These are phyloP conservation scores for Falco peregrinus DNA, from an alignment of 2,797 vertebrate species.

Conservation along the genomic window DNA sequence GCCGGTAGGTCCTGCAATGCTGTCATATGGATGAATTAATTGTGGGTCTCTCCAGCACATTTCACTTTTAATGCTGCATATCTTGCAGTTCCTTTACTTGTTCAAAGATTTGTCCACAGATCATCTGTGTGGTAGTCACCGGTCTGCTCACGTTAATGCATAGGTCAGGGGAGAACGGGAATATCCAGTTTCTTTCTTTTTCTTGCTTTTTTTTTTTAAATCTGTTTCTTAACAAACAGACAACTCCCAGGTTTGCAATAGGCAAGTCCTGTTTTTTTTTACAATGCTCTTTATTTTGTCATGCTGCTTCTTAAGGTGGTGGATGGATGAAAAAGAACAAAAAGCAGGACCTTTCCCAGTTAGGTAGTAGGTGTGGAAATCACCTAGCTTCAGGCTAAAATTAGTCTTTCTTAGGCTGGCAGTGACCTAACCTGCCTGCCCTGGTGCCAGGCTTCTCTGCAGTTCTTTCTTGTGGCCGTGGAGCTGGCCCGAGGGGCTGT, in stretches of 20 bases:
- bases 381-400: not conserved
- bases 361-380: not conserved
- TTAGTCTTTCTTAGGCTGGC: not conserved
- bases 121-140: not conserved
- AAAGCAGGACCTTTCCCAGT: not conserved
- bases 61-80: not conserved
- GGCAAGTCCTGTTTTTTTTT: not conserved
- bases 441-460: not conserved
- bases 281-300: not conserved
- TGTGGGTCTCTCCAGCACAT: not conserved
- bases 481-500: not conserved
- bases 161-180: not conserved
- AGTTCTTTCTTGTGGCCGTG: not conserved
- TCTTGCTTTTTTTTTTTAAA: not conserved
- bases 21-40: not conserved
- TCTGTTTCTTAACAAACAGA: not conserved
- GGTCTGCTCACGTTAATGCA: not conserved
- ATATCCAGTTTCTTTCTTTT: not conserved
- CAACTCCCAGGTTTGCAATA: not conserved
- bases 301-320: not conserved
- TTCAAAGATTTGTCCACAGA: not conserved
- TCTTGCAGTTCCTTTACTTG: not conserved
- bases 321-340: not conserved
- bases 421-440: not conserved
- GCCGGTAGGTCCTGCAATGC: not conserved